A percentile compares a stretch with the other conserved stretches of the same genome.
These are phyloP conservation scores for Camponotus pennsylvanicus DNA, from an alignment of 1,140 invertebrate species.

Conservation along the genomic window DNA sequence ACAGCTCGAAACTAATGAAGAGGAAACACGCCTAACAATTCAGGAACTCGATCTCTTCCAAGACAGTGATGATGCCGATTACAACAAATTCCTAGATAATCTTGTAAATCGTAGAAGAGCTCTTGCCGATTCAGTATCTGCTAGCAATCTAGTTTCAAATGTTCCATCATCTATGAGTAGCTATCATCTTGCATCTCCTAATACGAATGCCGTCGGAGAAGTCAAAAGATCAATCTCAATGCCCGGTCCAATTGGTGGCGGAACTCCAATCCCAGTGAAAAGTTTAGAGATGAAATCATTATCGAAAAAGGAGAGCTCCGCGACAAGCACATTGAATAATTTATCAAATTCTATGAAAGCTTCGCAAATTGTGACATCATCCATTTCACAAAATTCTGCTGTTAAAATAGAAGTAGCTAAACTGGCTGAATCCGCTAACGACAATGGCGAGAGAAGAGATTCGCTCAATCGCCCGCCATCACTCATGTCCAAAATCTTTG, in stretches of 20 bases:
- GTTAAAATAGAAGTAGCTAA: slow-evolving; percentile 57
- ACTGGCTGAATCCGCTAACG: slow-evolving; percentile 60
- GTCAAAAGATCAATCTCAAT: slow-evolving; percentile 78
- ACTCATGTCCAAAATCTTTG: slow-evolving; percentile 84
- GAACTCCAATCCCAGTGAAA: slow-evolving; percentile 84
- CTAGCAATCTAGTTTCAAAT: slow-evolving; percentile 80
- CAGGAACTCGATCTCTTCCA: slow-evolving; percentile 93
- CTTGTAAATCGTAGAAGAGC: slow-evolving; percentile 91
- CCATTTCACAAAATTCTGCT: slow-evolving; percentile 50
- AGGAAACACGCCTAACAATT: slow-evolving; percentile 93
- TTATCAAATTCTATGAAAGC: slow-evolving; percentile 56
- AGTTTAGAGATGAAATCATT: slow-evolving; percentile 77
- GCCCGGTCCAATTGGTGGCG: slow-evolving; percentile 84
- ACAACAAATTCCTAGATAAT: slow-evolving; percentile 93
- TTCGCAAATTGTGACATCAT: slow-evolving; percentile 16
- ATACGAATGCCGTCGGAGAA: slow-evolving; percentile 67
- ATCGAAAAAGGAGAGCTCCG: slow-evolving; percentile 77
- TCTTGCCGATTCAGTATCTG: slow-evolving; percentile 88
- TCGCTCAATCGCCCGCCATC: slow-evolving; percentile 74
- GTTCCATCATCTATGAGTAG: slow-evolving; percentile 81
- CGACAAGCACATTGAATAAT: slow-evolving; percentile 42
- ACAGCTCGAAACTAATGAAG: slow-evolving; percentile 95
- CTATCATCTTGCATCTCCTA: slow-evolving; percentile 75
- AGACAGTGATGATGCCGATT: slow-evolving; percentile 96
- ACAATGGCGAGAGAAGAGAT: slow-evolving; percentile 73